These are phyloP conservation scores for Pseudochirops cupreus DNA, from an alignment of 2,797 vertebrate species.

Conservation along the genomic window DNA sequence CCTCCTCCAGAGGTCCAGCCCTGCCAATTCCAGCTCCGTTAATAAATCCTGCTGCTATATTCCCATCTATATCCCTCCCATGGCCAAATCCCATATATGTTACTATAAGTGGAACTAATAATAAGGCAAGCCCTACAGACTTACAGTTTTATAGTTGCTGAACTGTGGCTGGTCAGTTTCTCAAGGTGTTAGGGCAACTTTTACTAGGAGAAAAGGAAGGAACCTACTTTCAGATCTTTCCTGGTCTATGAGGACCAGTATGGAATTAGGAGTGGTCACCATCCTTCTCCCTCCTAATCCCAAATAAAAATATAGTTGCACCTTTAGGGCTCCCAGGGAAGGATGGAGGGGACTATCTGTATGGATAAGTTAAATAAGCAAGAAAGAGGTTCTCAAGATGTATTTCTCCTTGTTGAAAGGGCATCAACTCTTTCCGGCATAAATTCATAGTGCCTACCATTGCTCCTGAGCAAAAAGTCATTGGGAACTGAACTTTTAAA, in stretches of 20 bases:
- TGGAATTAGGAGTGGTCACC: slow-evolving; percentile 29
- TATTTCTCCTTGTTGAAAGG: neutral
- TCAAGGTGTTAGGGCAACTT: slow-evolving; percentile 36
- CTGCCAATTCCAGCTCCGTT: neutral
- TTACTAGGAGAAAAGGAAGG: neutral
- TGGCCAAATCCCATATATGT: slow-evolving; percentile 55
- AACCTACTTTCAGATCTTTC: slow-evolving; percentile 30
- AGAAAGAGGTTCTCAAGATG: slow-evolving; percentile 2
- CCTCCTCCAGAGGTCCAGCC: neutral
- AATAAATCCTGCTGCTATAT: slow-evolving; percentile 27
- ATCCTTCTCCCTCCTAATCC: neutral
- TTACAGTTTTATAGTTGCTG: slow-evolving; percentile 45
- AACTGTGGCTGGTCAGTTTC: slow-evolving; percentile 41
- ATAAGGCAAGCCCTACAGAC: slow-evolving; percentile 52
- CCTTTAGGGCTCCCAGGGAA: neutral
- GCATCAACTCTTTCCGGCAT: neutral
- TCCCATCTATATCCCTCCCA: slow-evolving; percentile 66
- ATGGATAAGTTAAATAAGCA: neutral
- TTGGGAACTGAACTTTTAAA: slow-evolving; percentile 60
- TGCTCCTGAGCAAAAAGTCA: slow-evolving; percentile 46
- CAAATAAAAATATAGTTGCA: neutral
- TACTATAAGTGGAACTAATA: slow-evolving; percentile 51
- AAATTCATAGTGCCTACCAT: slow-evolving; percentile 31
- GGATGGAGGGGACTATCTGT: neutral
- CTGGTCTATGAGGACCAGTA: neutral